phyloP scores from a whole-genome alignment of 2,113 vertebrate species.

The Leptosomus discolor region DNA sequence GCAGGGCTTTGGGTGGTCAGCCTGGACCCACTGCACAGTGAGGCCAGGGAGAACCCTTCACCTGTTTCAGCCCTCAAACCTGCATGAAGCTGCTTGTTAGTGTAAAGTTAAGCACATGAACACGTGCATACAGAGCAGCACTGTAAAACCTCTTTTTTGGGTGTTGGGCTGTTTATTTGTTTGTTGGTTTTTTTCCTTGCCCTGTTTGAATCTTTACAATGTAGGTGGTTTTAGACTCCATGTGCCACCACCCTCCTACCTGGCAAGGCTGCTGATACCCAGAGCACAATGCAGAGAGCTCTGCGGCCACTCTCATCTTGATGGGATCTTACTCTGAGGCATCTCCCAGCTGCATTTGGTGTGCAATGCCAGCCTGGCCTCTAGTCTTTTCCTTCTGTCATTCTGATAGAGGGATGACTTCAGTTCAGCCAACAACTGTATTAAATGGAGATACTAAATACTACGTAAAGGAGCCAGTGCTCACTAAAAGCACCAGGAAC shows the following conservation, averaged over 20 bases:
- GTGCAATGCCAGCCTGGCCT: background rate
- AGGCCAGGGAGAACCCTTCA: background rate
- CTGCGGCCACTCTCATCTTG: background rate
- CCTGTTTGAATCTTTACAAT: background rate
- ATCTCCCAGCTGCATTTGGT: background rate
- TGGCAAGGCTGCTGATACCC: background rate
- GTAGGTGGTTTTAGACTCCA: background rate
- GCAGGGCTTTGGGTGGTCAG: background rate
- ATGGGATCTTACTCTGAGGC: background rate
- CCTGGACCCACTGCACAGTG: background rate
- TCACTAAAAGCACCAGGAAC: background rate
- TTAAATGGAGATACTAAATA: background rate
- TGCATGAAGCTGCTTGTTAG: background rate
- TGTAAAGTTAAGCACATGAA: background rate
- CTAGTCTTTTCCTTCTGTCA: background rate
- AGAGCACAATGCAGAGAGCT: background rate
- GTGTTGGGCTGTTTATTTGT: background rate
- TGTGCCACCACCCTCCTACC: background rate
- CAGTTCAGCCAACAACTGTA: background rate
- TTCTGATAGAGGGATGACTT: background rate
- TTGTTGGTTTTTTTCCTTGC: rapidly evolving
- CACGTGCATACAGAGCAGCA: rapidly evolving
- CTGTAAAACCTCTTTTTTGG: background rate
- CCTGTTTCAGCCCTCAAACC: background rate
- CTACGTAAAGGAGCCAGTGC: rapidly evolving